A percentile compares a stretch with the other conserved stretches of the same genome.
phyloP scores from a whole-genome alignment of 2,797 vertebrate species.

The Semaprochilodus insignis region DNA sequence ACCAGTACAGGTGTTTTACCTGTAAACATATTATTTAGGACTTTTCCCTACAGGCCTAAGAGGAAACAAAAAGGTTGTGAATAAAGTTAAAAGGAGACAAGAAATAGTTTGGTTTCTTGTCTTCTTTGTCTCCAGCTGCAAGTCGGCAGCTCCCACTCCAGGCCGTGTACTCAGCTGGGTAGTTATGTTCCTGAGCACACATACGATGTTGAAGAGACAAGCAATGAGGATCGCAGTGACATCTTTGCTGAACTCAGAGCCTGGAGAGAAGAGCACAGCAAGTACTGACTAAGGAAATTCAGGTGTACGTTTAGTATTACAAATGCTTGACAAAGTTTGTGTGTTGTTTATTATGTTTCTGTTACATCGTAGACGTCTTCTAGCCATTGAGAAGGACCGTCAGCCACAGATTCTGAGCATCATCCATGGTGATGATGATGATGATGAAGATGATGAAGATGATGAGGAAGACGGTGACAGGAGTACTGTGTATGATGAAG shows the following conservation, averaged over 20 bases:
- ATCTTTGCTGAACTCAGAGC: constrained; percentile 75
- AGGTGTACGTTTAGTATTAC: not conserved
- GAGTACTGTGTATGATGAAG: constrained; percentile 64
- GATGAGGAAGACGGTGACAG: constrained; percentile 64
- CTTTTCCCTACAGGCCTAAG: too few species aligned
- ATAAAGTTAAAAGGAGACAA: not conserved
- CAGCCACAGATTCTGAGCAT: constrained; percentile 72
- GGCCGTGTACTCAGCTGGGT: constrained; percentile 58
- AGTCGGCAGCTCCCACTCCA: constrained; percentile 23
- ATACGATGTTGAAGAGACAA: constrained; percentile 67
- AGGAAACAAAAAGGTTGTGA: not conserved
- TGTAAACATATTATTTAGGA: not conserved
- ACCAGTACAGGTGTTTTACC: not conserved
- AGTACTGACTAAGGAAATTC: constrained; percentile 60
- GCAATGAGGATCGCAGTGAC: constrained; percentile 58
- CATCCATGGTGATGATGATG: constrained; percentile 69
- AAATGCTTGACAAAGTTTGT: not conserved
- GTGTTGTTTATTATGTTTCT: constrained; percentile 18
- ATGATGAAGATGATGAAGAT: constrained; percentile 58
- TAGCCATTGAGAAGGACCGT: constrained; percentile 72
- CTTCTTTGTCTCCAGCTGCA: constrained; percentile 23
- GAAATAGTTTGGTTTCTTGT: not conserved
- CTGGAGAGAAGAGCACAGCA: constrained; percentile 76
- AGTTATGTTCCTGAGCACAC: constrained; percentile 75
- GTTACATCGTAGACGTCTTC: constrained; percentile 74